phyloP scores from a whole-genome alignment of 2,113 vertebrate species.

The Origma solitaria region DNA sequence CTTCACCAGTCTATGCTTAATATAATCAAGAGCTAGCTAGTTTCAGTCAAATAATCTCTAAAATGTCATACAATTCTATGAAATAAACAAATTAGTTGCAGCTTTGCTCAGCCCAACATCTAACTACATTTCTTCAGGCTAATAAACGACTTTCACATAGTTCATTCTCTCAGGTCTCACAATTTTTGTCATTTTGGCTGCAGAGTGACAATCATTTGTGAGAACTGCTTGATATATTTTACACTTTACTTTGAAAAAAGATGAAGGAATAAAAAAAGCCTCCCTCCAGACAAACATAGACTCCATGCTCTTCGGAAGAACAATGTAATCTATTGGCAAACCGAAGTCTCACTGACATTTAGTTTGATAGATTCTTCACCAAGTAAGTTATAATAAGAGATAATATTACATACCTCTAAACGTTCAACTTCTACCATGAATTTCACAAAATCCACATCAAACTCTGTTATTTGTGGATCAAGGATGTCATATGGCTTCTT shows the following conservation, averaged over 20 bases:
- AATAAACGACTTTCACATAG: not conserved
- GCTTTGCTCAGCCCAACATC: not conserved
- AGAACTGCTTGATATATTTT: not conserved
- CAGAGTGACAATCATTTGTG: not conserved
- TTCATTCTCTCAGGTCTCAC: not conserved
- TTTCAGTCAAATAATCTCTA: not conserved
- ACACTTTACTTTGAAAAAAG: not conserved
- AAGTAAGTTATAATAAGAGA: not conserved
- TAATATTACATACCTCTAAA: slow-evolving; percentile 73
- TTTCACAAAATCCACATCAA: slow-evolving; percentile 76
- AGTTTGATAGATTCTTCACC: not conserved
- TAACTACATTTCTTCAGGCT: not conserved
- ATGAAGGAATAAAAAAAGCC: not conserved
- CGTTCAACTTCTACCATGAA: slow-evolving; percentile 74
- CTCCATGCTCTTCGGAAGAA: not conserved
- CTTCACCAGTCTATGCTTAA: not conserved
- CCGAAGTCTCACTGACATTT: not conserved
- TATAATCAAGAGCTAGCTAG: not conserved
- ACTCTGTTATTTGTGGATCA: slow-evolving; percentile 75
- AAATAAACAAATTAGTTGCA: not conserved
- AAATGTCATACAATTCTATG: not conserved
- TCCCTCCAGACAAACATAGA: not conserved
- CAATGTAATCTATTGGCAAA: not conserved
- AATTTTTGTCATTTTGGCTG: not conserved
- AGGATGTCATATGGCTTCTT: slow-evolving; percentile 79